Percentiles rank a stretch among this genome's conserved stretches.
Conservation (phyloP, 2,888 invertebrate species). For the Osmoderma eremita region DNA sequence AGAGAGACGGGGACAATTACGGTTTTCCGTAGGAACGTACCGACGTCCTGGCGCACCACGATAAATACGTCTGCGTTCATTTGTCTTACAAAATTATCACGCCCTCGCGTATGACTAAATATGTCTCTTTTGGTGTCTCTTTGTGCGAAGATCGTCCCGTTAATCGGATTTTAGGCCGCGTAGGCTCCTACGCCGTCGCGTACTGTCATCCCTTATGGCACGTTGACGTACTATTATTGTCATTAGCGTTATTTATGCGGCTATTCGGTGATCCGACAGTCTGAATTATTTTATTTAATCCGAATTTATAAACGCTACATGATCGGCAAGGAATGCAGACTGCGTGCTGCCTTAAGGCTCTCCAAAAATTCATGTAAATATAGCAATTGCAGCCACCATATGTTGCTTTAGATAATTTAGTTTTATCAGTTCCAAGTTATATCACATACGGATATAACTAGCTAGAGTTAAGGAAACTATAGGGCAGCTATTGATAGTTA, state of each 20-base stretch:
- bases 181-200: constrained; percentile 9
- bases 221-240: constrained; percentile 28
- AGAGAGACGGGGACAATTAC: constrained; percentile 24
- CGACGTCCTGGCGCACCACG: constrained; percentile 44
- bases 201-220: not conserved
- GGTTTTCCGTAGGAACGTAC: constrained; percentile 16
- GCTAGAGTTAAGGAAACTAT: too few species aligned
- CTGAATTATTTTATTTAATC: constrained; percentile 17
- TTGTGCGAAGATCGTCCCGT: constrained; percentile 20
- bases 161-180: constrained; percentile 36
- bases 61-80: constrained; percentile 49
- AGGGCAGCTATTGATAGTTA: too few species aligned
- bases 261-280: not conserved
- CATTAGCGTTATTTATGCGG: constrained; percentile 30
- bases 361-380: too few species aligned
- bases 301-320: constrained; percentile 12
- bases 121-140: constrained; percentile 27
- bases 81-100: constrained; percentile 45
- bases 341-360: too few species aligned
- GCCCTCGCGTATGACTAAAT: constrained; percentile 37
- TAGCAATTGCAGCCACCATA: too few species aligned
- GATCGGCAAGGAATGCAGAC: not conserved
- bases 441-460: too few species aligned
- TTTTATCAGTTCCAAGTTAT: too few species aligned
- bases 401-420: too few species aligned